These are phyloP conservation scores for Xiphias gladius DNA, from an alignment of 2,113 vertebrate genomes.

Conservation along the genomic window DNA sequence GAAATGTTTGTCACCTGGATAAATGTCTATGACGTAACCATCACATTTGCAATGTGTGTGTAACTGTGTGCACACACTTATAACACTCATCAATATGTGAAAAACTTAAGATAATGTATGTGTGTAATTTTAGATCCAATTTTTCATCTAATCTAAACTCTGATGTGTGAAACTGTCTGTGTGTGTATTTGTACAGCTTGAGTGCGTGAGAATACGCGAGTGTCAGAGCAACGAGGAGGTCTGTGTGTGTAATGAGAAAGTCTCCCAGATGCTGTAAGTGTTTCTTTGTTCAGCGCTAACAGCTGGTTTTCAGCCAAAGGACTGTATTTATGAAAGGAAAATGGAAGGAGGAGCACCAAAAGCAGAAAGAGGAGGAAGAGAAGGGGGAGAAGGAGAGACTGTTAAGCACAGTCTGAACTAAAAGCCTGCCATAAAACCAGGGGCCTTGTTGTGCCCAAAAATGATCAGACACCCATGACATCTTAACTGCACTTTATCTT, in stretches of 20 bases:
- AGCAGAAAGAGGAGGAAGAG: slow-evolving; percentile 14
- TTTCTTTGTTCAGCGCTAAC: slow-evolving; percentile 76
- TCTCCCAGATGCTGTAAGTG: slow-evolving; percentile 62
- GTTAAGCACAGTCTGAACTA: slow-evolving; percentile 37
- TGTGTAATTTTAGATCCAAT: background rate
- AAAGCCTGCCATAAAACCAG: slow-evolving; percentile 61
- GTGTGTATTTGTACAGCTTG: background rate
- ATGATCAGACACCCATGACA: slow-evolving; percentile 50
- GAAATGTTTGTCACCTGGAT: slow-evolving; percentile 68
- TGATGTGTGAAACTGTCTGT: slow-evolving; percentile 1
- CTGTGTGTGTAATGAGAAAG: slow-evolving; percentile 65
- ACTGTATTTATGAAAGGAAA: slow-evolving; percentile 73
- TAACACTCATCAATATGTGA: background rate
- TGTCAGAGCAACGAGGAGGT: slow-evolving; percentile 49
- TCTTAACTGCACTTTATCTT: slow-evolving; percentile 62
- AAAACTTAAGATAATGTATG: background rate
- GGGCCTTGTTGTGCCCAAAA: slow-evolving; percentile 54
- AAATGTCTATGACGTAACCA: slow-evolving; percentile 54
- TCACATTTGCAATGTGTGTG: slow-evolving; percentile 16
- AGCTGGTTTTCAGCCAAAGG: slow-evolving; percentile 74
- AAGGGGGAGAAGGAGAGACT: slow-evolving; percentile 24
- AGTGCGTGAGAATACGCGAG: slow-evolving; percentile 24
- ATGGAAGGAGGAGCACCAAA: slow-evolving; percentile 64
- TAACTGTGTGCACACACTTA: slow-evolving; percentile 1
- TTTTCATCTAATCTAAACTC: background rate